Conservation (phyloP, 2,797 vertebrate genomes). For the Denticeps clupeoides region DNA sequence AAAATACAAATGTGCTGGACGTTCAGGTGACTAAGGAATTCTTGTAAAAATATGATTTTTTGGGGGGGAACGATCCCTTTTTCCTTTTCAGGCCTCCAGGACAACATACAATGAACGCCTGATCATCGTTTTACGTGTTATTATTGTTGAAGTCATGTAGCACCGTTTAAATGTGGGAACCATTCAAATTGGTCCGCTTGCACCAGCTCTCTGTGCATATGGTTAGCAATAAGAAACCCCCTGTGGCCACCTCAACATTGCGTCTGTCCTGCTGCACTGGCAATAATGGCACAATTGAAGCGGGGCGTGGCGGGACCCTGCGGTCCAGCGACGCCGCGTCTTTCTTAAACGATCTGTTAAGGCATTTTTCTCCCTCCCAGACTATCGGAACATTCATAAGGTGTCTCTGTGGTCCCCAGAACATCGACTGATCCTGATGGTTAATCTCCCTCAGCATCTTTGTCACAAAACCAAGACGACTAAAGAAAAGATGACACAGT, state of each 20-base stretch:
- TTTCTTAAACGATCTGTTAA: constrained; percentile 1
- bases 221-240: constrained; percentile 29
- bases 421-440: not conserved
- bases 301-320: constrained; percentile 2
- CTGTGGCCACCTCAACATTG: not conserved
- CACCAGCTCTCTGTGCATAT: constrained; percentile 36
- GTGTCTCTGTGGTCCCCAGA: constrained; percentile 4
- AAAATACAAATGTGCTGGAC: too few relatives aligned
- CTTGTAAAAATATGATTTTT: too few relatives aligned
- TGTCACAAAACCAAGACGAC: too few relatives aligned
- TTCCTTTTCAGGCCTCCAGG: too few relatives aligned
- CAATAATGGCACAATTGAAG: constrained; percentile 17
- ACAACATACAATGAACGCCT: constrained; percentile 13
- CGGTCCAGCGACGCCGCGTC: not conserved
- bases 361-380: not conserved
- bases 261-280: not conserved
- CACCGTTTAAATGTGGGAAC: constrained; percentile 62
- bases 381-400: not conserved
- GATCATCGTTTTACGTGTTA: constrained; percentile 42
- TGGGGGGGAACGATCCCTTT: too few relatives aligned
- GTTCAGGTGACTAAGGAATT: too few relatives aligned
- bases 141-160: constrained; percentile 54
- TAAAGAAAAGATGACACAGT: constrained; percentile 5
- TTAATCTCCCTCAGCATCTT: too few relatives aligned
- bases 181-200: constrained; percentile 34